Evolutionary conservation across 2,888 invertebrate species (phyloP).

Genomic region (Cristatella mucedo): DNA sequence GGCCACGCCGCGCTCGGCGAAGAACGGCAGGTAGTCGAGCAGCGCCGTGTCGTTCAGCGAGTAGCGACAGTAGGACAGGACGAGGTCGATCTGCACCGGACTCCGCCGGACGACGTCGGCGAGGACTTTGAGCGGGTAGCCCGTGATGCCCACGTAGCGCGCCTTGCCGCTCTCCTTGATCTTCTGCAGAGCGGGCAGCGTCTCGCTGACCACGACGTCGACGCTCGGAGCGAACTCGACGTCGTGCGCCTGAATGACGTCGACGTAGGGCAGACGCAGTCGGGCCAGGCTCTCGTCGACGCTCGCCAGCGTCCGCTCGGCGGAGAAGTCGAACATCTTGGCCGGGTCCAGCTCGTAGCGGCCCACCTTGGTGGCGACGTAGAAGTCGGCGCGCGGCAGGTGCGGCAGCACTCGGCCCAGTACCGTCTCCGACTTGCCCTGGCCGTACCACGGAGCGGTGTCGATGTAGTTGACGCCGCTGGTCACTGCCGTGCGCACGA

Average conservation of each 20-base stretch:
- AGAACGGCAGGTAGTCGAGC: constrained; percentile 54
- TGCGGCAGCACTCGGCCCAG: constrained; percentile 59
- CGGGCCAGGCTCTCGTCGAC: constrained; percentile 57
- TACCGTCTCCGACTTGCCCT: constrained; percentile 63
- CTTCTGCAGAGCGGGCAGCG: constrained; percentile 61
- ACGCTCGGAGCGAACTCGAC: constrained; percentile 65
- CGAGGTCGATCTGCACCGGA: constrained; percentile 49
- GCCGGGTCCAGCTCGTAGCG: constrained; percentile 53
- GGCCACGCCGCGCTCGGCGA: constrained; percentile 52
- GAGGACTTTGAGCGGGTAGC: constrained; percentile 13
- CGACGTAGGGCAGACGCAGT: constrained; percentile 64
- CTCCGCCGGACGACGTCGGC: constrained; percentile 47
- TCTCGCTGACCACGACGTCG: constrained; percentile 63
- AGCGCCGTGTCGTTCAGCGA: constrained; percentile 65
- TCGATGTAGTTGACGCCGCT: constrained; percentile 78
- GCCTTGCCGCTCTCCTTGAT: constrained; percentile 53
- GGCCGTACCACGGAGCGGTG: constrained; percentile 81
- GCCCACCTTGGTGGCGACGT: constrained; percentile 75
- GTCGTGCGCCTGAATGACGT: constrained; percentile 86
- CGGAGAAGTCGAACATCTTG: constrained; percentile 67
- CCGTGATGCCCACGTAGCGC: constrained; percentile 45
- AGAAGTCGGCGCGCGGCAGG: constrained; percentile 65
- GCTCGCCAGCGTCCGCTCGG: constrained; percentile 54
- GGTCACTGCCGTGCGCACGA: constrained; percentile 55
- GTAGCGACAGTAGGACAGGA: constrained; percentile 63